phyloP scores from a whole-genome alignment of 1,140 invertebrate genomes.

The Scaptomyza montana region DNA sequence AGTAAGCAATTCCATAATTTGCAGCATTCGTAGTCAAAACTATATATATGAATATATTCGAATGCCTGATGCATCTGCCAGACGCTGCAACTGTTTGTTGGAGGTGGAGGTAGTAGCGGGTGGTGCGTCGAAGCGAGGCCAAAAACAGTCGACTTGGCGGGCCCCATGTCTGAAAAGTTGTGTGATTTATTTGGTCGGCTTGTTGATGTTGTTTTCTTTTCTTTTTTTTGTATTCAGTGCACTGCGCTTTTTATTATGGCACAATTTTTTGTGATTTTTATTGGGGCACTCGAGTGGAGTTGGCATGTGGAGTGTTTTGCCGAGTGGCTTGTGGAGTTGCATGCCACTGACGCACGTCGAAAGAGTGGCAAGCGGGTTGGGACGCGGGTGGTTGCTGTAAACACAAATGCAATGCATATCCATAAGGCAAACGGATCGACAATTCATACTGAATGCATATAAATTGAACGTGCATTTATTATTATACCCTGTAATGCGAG shows the following conservation, averaged over 20 bases:
- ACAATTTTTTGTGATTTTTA: conserved; percentile 75
- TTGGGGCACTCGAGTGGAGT: conserved; percentile 73
- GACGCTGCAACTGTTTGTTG: background rate
- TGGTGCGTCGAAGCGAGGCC: background rate
- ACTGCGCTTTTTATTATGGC: conserved; percentile 76
- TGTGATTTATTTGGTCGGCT: conserved; percentile 79
- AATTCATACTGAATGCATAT: conserved; percentile 27
- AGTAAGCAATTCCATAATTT: conserved; percentile 17
- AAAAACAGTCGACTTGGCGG: conserved; percentile 40
- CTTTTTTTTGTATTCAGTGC: conserved; percentile 31
- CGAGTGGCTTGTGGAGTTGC: conserved; percentile 44
- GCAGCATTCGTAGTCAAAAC: conserved; percentile 21
- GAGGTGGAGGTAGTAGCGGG: background rate
- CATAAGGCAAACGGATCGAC: conserved; percentile 45
- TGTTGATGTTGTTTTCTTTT: conserved; percentile 27
- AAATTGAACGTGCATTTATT: conserved; percentile 64
- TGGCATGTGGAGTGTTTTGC: conserved; percentile 41
- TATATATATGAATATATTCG: background rate
- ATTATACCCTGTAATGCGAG: conserved; percentile 22
- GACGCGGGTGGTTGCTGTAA: conserved; percentile 35
- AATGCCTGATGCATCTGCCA: conserved; percentile 38
- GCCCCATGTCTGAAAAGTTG: conserved; percentile 72
- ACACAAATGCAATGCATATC: conserved; percentile 52
- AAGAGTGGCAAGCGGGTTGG: background rate
- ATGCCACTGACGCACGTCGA: conserved; percentile 52